Evolutionary conservation across 2,113 vertebrate species (phyloP), one percentile per base, ranked within the genome.

Genomic region (Urocitellus parryii): DNA sequence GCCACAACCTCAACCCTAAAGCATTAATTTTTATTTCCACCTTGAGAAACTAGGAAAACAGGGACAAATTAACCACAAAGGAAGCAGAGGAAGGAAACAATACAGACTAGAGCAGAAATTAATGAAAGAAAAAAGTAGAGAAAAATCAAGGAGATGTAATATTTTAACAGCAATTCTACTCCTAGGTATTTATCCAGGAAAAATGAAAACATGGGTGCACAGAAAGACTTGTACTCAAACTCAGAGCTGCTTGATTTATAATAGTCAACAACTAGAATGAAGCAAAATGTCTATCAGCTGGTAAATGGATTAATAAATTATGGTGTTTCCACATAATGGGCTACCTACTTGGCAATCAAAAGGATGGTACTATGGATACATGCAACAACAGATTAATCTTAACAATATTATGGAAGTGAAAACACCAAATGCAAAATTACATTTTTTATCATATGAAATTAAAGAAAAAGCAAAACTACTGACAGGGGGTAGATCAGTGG

Each of bases 141-240:
- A 42, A 88, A 91, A 78, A 63, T 67, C 39, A 96, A 42, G 85
- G 88, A 76, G 91, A 85, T 42, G 73, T 65, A 82, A 68, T 25
- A 67, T 20, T 58, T 95, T 86, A 32, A 80, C 1, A 25, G 27
- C 29, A 91, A 68, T 93, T 22, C 24, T 24, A 61, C 32, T 67
- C 9, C 6, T 48, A 90, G n/a, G 7, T 78, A 56, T 72, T 65
- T 58, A 91, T 48, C 1, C 6, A 85, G 29, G 53, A 77, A 95
- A 93, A 90, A 53, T 68, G 24, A 95, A 92, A 88, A 37, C 3
- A 29, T 32, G n/a, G 45, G 29, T 63, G 14, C 48, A n/a, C 29
- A 81, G 85, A 70, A 70, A 76, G 81, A 34, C 39, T n/a, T 84
- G n/a, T 88, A 67, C 18, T 74, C 34, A 32, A 20, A 63, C 45